Conservation (phyloP, 2,888 invertebrate genomes). For the Tuberolachnus salignus region DNA sequence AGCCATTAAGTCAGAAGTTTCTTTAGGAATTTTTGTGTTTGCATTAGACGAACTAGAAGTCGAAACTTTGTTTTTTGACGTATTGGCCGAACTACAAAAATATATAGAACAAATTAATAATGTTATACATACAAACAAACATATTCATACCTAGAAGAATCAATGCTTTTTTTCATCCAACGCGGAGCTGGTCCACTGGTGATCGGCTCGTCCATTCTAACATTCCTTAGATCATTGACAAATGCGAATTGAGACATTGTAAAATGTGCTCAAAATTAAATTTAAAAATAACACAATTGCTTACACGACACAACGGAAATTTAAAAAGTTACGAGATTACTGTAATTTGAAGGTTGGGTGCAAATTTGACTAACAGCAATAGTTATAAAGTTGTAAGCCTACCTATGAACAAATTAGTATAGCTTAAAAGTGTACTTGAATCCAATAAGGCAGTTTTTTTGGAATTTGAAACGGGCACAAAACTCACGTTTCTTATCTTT, state of each 20-base stretch:
- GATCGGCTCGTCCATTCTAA: conserved; percentile 79
- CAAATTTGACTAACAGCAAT: too few relatives aligned
- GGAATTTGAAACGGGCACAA: too few relatives aligned
- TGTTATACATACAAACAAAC: not conserved
- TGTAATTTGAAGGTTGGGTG: too few relatives aligned
- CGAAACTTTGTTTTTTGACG: conserved; percentile 68
- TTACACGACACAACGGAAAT: not conserved
- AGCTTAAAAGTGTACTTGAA: too few relatives aligned
- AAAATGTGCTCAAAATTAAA: not conserved
- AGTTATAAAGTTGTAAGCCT: too few relatives aligned
- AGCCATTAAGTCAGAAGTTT: conserved; percentile 61
- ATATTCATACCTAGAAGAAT: conserved; percentile 64
- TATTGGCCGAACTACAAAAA: conserved; percentile 63
- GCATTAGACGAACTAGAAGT: conserved; percentile 62
- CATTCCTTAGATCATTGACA: conserved; percentile 79
- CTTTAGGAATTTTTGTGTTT: conserved; percentile 60
- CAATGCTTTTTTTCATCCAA: conserved; percentile 76
- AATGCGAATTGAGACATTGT: conserved; percentile 81
- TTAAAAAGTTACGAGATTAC: not conserved
- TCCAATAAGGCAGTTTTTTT: too few relatives aligned
- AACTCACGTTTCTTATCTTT: too few relatives aligned
- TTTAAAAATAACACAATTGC: not conserved
- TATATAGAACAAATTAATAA: not conserved
- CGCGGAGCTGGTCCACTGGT: conserved; percentile 78
- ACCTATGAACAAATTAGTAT: too few relatives aligned